phyloP scores from a whole-genome alignment of 2,888 invertebrate species.

The Eustalomyia histrio region DNA sequence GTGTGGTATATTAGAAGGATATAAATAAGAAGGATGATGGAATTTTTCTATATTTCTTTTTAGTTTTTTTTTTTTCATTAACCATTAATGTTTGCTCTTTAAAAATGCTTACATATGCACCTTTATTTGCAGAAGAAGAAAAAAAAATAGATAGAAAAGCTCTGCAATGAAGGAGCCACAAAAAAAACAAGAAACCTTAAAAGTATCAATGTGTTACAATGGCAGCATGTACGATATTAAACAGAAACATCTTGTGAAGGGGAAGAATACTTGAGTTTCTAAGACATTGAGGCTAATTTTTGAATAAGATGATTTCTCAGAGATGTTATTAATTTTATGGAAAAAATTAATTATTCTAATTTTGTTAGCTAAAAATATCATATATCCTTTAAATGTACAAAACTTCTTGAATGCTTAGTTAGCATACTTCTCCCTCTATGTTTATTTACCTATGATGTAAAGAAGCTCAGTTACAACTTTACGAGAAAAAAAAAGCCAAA shows the following conservation, averaged over 20 bases:
- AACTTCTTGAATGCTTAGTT: too few species aligned
- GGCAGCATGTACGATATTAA: not conserved
- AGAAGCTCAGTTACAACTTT: constrained; percentile 1
- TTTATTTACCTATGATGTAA: not conserved
- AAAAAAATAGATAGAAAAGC: not conserved
- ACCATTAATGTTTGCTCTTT: constrained; percentile 5
- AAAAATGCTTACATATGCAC: constrained; percentile 40
- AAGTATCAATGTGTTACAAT: constrained; percentile 22
- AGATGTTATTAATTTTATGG: too few species aligned
- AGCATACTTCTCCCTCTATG: constrained; percentile 1
- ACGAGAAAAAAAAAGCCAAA: not conserved
- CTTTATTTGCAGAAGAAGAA: constrained; percentile 7
- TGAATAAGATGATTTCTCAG: too few species aligned
- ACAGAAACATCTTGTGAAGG: constrained; percentile 1
- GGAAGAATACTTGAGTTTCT: not conserved
- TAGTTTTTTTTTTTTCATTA: not conserved
- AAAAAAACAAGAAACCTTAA: not conserved
- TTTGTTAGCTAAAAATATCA: too few species aligned
- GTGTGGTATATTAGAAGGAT: constrained; percentile 2
- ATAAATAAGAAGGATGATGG: constrained; percentile 12
- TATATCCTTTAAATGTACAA: too few species aligned
- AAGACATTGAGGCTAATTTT: too few species aligned
- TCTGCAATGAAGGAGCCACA: not conserved
- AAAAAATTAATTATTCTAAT: too few species aligned
- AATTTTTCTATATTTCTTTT: not conserved